Evolutionary conservation across 2,888 invertebrate genomes (phyloP).

Genomic region (Alsophila aescularia): DNA sequence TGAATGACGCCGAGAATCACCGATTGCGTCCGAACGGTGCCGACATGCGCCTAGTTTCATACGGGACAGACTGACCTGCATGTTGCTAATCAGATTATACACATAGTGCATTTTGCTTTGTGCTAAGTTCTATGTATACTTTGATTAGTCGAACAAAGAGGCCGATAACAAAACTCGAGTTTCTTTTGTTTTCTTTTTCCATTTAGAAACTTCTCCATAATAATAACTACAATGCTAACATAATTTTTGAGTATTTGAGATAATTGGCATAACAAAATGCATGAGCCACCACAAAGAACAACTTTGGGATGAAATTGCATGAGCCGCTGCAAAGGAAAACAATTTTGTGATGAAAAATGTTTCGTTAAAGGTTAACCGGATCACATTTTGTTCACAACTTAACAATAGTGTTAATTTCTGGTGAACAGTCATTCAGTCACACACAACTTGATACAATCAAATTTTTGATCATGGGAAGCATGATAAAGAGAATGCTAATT

Average conservation of each 20-base stretch:
- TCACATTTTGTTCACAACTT: neutral
- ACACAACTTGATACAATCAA: slow-evolving; percentile 6
- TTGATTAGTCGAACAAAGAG: slow-evolving; percentile 40
- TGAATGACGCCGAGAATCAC: slow-evolving; percentile 66
- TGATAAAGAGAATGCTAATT: slow-evolving; percentile 29
- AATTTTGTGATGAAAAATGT: too few relatives aligned
- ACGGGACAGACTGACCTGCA: slow-evolving; percentile 66
- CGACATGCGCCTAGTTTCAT: slow-evolving; percentile 61
- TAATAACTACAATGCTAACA: too few relatives aligned
- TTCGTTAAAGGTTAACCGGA: neutral
- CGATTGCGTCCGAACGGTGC: slow-evolving; percentile 31
- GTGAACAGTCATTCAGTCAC: neutral
- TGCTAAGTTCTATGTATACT: slow-evolving; percentile 40
- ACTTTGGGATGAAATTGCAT: too few relatives aligned
- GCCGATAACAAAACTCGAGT: slow-evolving; percentile 36
- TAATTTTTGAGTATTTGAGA: too few relatives aligned
- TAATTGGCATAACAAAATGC: too few relatives aligned
- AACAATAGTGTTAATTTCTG: slow-evolving; percentile 7
- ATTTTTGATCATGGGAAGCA: slow-evolving; percentile 22
- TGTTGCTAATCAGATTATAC: slow-evolving; percentile 75
- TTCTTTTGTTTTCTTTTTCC: slow-evolving; percentile 18
- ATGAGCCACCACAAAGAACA: too few relatives aligned
- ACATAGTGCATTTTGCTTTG: slow-evolving; percentile 59
- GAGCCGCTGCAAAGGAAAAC: too few relatives aligned
- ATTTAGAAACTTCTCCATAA: neutral